Conservation (phyloP, 2,113 vertebrate genomes). For the Lanius collurio region DNA sequence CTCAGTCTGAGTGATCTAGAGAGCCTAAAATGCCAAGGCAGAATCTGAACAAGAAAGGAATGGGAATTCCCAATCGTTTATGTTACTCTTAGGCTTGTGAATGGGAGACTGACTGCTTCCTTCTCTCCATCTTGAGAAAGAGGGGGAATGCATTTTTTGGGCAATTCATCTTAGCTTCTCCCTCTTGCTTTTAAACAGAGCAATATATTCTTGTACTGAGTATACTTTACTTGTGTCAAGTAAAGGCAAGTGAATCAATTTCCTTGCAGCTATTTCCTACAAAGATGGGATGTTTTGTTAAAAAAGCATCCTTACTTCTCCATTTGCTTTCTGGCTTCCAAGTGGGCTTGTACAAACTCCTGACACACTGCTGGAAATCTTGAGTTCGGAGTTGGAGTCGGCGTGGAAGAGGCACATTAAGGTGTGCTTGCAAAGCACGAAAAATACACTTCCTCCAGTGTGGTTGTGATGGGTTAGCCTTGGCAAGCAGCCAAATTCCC, state of each 20-base stretch:
- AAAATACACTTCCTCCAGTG: background rate
- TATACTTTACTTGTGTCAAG: background rate
- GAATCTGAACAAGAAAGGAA: background rate
- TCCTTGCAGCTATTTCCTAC: background rate
- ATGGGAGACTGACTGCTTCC: background rate
- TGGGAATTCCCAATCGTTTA: background rate
- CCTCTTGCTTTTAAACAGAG: background rate
- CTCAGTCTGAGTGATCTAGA: background rate
- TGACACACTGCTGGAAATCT: background rate
- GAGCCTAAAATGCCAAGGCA: background rate
- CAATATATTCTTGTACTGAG: background rate
- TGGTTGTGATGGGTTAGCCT: background rate
- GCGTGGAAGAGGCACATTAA: background rate
- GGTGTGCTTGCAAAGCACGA: background rate
- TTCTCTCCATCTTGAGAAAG: background rate
- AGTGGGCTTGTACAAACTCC: background rate
- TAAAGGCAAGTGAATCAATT: background rate
- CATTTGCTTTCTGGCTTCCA: background rate
- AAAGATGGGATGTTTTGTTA: background rate
- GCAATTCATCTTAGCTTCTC: background rate
- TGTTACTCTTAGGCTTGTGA: background rate
- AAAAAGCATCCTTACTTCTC: background rate
- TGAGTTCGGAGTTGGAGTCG: background rate
- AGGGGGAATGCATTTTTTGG: background rate
- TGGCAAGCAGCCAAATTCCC: background rate